These are phyloP conservation scores for Watsonalla cultraria DNA, from an alignment of 2,888 invertebrate species.

Conservation along the genomic window DNA sequence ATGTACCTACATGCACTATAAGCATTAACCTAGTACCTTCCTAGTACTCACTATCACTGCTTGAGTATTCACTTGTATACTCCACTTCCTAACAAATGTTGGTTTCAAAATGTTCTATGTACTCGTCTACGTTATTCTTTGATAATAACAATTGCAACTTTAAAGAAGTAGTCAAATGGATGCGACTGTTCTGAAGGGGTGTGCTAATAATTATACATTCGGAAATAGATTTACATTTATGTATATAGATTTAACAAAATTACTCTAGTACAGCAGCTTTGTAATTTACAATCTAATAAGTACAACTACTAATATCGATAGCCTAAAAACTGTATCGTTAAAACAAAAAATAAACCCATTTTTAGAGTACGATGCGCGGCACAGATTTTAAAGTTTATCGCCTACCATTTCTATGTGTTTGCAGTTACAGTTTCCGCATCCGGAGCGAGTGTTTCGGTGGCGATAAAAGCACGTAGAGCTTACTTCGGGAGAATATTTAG, in stretches of 20 bases:
- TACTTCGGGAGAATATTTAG: constrained; percentile 38
- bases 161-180: too few relatives aligned
- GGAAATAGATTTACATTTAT: too few relatives aligned
- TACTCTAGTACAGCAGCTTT: too few relatives aligned
- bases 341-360: background rate
- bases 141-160: too few relatives aligned
- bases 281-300: too few relatives aligned
- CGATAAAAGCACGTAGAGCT: constrained; percentile 37
- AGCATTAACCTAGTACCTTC: too few relatives aligned
- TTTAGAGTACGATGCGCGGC: background rate
- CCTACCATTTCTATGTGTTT: constrained; percentile 32
- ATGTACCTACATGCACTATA: too few relatives aligned
- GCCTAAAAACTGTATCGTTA: background rate
- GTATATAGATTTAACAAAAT: too few relatives aligned
- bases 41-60: constrained; percentile 12
- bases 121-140: too few relatives aligned
- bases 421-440: constrained; percentile 37
- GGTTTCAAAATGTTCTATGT: too few relatives aligned
- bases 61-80: constrained; percentile 37
- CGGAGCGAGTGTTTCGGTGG: constrained; percentile 14
- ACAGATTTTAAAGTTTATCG: constrained; percentile 19
- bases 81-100: constrained; percentile 9
- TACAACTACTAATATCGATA: background rate
- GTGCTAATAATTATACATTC: too few relatives aligned
- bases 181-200: too few relatives aligned